A percentile compares a stretch with the other conserved stretches of the same genome.
Evolutionary conservation across 2,888 invertebrate species (phyloP).

Genomic region (Heliconius erato): DNA sequence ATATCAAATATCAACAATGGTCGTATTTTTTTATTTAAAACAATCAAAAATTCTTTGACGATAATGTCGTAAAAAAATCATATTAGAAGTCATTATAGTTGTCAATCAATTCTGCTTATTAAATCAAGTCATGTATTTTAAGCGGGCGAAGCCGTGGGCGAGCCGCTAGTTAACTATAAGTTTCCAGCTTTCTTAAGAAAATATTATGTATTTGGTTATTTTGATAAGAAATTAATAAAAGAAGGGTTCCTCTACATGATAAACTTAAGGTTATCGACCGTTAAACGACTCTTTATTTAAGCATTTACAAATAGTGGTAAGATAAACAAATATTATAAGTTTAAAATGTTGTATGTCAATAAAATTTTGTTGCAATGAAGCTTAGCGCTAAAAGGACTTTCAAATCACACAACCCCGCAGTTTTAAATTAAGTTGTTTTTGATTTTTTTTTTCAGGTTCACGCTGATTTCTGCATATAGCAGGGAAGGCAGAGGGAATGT

Average conservation of each 20-base stretch:
- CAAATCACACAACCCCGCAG: background rate
- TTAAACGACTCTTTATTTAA: constrained; percentile 35
- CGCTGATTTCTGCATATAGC: background rate
- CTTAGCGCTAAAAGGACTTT: background rate
- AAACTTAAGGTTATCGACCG: constrained; percentile 39
- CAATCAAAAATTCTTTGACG: too few relatives aligned
- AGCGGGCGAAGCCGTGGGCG: too few relatives aligned
- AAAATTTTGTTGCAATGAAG: background rate
- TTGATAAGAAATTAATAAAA: constrained; percentile 1
- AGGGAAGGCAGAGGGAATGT: background rate
- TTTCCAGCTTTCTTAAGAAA: background rate
- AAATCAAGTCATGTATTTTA: too few relatives aligned
- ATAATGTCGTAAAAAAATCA: too few relatives aligned
- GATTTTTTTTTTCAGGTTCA: background rate
- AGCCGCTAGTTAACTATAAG: too few relatives aligned
- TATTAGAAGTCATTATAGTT: too few relatives aligned
- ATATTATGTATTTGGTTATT: background rate
- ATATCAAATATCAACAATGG: too few relatives aligned
- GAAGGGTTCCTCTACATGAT: background rate
- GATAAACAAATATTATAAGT: constrained; percentile 9
- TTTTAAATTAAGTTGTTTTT: background rate
- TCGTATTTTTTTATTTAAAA: too few relatives aligned
- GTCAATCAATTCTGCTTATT: too few relatives aligned
- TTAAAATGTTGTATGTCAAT: background rate
- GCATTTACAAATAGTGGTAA: constrained; percentile 1